phyloP scores from a whole-genome alignment of 2,888 invertebrate genomes.

The Acleris holmiana region DNA sequence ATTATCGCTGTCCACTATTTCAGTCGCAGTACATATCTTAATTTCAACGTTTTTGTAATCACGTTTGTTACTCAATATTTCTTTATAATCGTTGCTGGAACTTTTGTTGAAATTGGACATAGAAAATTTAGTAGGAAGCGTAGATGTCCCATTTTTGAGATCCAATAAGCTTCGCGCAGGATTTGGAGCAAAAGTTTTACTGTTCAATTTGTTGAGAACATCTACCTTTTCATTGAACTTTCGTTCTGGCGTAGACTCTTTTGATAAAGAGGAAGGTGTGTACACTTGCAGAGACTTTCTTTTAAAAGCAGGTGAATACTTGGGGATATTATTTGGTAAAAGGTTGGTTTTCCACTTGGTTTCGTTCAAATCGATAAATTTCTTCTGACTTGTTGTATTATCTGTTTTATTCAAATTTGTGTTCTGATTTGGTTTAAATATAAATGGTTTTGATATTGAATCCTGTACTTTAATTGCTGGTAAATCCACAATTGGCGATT shows the following conservation, averaged over 20 bases:
- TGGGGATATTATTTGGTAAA: conserved; percentile 85
- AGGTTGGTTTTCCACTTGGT: conserved; percentile 75
- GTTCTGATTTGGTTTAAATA: conserved; percentile 65
- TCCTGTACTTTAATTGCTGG: conserved; percentile 93
- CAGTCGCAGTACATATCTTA: conserved; percentile 76
- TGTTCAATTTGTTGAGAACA: conserved; percentile 56
- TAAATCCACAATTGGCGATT: conserved; percentile 87
- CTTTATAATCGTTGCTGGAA: conserved; percentile 63
- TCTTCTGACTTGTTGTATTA: conserved; percentile 58
- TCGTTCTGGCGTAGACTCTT: conserved; percentile 78
- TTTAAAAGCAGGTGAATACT: conserved; percentile 93
- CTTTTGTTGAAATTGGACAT: conserved; percentile 48
- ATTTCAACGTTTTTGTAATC: conserved; percentile 76
- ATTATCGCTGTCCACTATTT: conserved; percentile 90
- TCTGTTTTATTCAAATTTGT: conserved; percentile 57
- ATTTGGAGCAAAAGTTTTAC: conserved; percentile 54
- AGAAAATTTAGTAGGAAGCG: conserved; percentile 50
- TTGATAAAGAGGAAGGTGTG: conserved; percentile 71
- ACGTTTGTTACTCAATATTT: conserved; percentile 58
- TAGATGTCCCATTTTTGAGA: conserved; percentile 50
- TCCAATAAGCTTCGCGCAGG: conserved; percentile 60
- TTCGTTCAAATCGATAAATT: conserved; percentile 64
- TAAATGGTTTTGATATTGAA: conserved; percentile 76
- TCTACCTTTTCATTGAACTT: conserved; percentile 66
- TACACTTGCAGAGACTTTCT: conserved; percentile 89